Evolutionary conservation across 1,140 invertebrate species (phyloP).

Genomic region (Procambarus clarkii): DNA sequence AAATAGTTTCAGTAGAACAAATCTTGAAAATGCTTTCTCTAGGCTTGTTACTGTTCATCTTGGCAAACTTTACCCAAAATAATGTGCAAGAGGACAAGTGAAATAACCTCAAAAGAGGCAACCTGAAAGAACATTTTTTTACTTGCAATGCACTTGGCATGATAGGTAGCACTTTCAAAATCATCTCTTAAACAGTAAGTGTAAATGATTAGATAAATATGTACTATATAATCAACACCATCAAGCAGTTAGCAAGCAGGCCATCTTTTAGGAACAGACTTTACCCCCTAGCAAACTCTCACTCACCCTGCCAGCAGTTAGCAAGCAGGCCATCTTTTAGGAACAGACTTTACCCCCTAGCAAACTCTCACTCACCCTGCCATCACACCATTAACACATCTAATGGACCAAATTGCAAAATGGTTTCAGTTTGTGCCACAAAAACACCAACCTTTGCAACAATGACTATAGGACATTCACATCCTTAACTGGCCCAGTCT

Average conservation of each 20-base stretch:
- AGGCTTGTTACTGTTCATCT: slow-evolving; percentile 16
- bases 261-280: slow-evolving; percentile 65
- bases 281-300: slow-evolving; percentile 25
- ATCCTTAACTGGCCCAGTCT: slow-evolving; percentile 34
- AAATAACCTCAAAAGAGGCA: slow-evolving; percentile 14
- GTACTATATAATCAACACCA: slow-evolving; percentile 70
- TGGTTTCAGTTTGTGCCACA: slow-evolving; percentile 23
- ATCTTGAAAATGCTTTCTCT: neutral
- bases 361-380: slow-evolving; percentile 22
- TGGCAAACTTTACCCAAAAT: slow-evolving; percentile 28
- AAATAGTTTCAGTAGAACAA: neutral
- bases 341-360: slow-evolving; percentile 47
- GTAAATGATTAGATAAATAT: slow-evolving; percentile 70
- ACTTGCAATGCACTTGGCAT: slow-evolving; percentile 59
- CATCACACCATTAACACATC: slow-evolving; percentile 34
- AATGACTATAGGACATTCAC: slow-evolving; percentile 13
- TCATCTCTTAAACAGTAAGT: slow-evolving; percentile 55
- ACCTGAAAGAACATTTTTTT: slow-evolving; percentile 43
- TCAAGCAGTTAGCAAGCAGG: slow-evolving; percentile 68
- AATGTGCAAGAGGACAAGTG: slow-evolving; percentile 27
- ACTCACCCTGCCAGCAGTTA: slow-evolving; percentile 44
- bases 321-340: slow-evolving; percentile 68
- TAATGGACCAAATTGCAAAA: slow-evolving; percentile 23
- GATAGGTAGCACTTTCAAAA: slow-evolving; percentile 50
- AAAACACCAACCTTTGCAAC: slow-evolving; percentile 14